phyloP scores from a whole-genome alignment of 2,888 invertebrate genomes.

The Agrochola lychnidis region DNA sequence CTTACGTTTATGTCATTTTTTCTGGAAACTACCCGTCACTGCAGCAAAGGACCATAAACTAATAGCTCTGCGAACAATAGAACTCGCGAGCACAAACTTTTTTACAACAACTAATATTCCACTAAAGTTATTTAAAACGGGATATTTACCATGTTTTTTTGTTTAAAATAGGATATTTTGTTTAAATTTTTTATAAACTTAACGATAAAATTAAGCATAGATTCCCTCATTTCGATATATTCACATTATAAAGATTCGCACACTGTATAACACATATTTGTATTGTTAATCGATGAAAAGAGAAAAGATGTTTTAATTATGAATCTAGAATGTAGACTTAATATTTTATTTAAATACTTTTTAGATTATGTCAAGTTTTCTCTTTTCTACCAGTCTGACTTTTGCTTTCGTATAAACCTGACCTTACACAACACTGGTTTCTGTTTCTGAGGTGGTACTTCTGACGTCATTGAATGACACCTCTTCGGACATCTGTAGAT shows the following conservation, averaged over 20 bases:
- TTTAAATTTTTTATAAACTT: no score
- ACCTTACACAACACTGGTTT: neutral
- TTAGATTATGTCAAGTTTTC: neutral
- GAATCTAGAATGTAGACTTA: neutral
- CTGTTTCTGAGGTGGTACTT: neutral
- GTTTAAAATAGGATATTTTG: no score
- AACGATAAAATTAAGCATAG: no score
- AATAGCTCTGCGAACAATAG: constrained; percentile 16
- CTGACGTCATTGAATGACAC: neutral
- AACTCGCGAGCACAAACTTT: no score
- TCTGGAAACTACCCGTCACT: constrained; percentile 40
- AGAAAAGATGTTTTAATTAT: neutral
- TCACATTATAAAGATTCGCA: no score
- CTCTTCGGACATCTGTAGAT: neutral
- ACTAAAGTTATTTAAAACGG: no score
- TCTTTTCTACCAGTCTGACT: neutral
- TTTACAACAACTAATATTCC: no score
- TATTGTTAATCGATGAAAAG: neutral
- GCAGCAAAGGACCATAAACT: constrained; percentile 53
- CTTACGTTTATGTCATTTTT: constrained; percentile 45
- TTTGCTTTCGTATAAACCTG: constrained; percentile 10
- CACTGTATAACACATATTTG: no score
- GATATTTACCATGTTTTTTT: no score
- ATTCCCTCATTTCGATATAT: no score
- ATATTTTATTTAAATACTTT: neutral